phyloP scores from a whole-genome alignment of 1,140 invertebrate species.

The Chrysomallon squamiferum region DNA sequence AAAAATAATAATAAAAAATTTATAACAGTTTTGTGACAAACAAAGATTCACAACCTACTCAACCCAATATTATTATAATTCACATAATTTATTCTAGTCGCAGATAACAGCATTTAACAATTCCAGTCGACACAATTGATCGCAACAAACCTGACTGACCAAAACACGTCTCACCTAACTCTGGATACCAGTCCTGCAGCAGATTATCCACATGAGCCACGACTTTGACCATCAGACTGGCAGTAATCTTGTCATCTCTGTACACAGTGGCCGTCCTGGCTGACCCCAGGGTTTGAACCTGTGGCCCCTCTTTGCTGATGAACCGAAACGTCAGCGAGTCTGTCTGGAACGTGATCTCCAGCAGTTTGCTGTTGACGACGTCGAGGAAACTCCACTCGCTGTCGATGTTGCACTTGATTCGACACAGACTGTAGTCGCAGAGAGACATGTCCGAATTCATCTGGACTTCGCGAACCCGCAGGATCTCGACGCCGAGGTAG shows the following conservation, averaged over 20 bases:
- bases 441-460: conserved; percentile 35
- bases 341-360: conserved; percentile 86
- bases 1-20: too few species aligned
- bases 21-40: too few species aligned
- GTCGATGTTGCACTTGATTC: conserved; percentile 50
- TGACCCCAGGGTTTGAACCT: conserved; percentile 10
- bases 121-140: too few species aligned
- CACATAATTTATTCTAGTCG: too few species aligned
- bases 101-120: too few species aligned
- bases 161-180: not conserved
- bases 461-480: conserved; percentile 46
- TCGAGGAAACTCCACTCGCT: conserved; percentile 69
- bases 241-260: conserved; percentile 72
- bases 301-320: conserved; percentile 20
- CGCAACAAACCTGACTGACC: too few species aligned
- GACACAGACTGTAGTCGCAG: conserved; percentile 62
- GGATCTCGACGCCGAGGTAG: conserved; percentile 68
- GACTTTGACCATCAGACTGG: conserved; percentile 87
- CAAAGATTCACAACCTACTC: too few species aligned
- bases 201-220: conserved; percentile 97
- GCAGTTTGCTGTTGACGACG: conserved; percentile 77
- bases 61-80: too few species aligned
- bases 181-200: conserved; percentile 92
- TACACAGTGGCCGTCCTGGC: conserved; percentile 14
- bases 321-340: conserved; percentile 60